These are phyloP conservation scores for Syrmaticus mikado DNA, from an alignment of 2,113 vertebrate species.

Conservation along the genomic window DNA sequence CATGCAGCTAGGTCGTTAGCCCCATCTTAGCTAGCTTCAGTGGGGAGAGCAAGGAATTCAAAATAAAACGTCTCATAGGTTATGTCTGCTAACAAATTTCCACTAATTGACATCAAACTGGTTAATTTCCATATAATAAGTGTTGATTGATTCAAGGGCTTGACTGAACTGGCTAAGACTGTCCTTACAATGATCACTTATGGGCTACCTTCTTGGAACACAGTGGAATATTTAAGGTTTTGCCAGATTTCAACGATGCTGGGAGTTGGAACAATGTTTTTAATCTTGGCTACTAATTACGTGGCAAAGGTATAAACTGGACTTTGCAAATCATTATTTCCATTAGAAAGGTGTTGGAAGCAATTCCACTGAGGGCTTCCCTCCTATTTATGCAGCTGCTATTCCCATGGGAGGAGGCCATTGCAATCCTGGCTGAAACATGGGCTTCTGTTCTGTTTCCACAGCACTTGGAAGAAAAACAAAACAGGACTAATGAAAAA, in stretches of 20 bases:
- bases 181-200: conserved; percentile 67
- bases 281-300: conserved; percentile 84
- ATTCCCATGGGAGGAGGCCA: conserved; percentile 86
- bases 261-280: conserved; percentile 79
- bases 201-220: conserved; percentile 77
- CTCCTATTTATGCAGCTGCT: conserved; percentile 89
- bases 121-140: conserved; percentile 86
- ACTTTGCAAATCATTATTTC: conserved; percentile 94
- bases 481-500: conserved; percentile 98
- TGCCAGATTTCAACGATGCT: conserved; percentile 84
- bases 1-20: background rate
- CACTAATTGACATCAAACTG: conserved; percentile 83
- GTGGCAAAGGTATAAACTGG: conserved; percentile 79
- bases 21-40: conserved; percentile 32
- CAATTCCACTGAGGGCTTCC: conserved; percentile 78
- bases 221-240: conserved; percentile 79
- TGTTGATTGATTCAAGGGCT: conserved; percentile 82
- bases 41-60: conserved; percentile 40
- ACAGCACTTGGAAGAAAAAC: conserved; percentile 97
- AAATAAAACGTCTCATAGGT: conserved; percentile 64
- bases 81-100: conserved; percentile 81
- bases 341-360: conserved; percentile 91
- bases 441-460: conserved; percentile 96
- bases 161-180: conserved; percentile 54
- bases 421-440: conserved; percentile 85